Conservation (phyloP, 2,888 invertebrate species). For the Drosophila helvetica region DNA sequence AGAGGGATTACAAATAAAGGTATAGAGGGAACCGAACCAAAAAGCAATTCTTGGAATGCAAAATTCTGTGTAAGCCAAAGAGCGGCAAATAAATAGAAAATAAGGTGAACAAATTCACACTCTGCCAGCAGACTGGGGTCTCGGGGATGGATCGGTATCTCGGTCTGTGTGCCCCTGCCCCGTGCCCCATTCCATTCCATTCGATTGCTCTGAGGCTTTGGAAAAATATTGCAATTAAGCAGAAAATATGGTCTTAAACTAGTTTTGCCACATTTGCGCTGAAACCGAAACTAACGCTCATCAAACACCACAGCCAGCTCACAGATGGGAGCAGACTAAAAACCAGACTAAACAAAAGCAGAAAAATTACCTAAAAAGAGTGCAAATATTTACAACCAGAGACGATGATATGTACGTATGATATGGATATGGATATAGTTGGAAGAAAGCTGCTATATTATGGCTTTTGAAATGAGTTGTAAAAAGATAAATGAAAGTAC, state of each 20-base stretch:
- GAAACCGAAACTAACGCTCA: conserved; percentile 27
- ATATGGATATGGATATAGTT: no score
- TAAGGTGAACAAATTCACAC: conserved; percentile 47
- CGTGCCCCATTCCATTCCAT: conserved; percentile 20
- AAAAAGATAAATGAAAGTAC: background rate
- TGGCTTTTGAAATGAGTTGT: no score
- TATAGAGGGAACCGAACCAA: conserved; percentile 9
- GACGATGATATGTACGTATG: no score
- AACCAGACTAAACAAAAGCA: conserved; percentile 23
- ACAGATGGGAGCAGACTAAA: conserved; percentile 4
- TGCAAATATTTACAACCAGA: background rate
- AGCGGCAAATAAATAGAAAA: conserved; percentile 9
- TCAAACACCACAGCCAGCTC: conserved; percentile 5
- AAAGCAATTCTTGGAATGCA: conserved; percentile 44
- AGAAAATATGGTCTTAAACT: conserved; percentile 79
- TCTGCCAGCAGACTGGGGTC: conserved; percentile 24
- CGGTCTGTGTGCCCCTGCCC: conserved; percentile 29
- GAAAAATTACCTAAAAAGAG: background rate
- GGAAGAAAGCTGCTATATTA: no score
- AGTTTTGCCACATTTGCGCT: conserved; percentile 60
- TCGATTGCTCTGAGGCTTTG: conserved; percentile 41
- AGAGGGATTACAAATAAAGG: conserved; percentile 1
- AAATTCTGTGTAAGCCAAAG: conserved; percentile 12
- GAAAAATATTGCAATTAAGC: conserved; percentile 71
- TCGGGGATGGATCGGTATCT: background rate